Evolutionary conservation across 1,140 invertebrate species (phyloP).

Genomic region (Leucophenga varia): DNA sequence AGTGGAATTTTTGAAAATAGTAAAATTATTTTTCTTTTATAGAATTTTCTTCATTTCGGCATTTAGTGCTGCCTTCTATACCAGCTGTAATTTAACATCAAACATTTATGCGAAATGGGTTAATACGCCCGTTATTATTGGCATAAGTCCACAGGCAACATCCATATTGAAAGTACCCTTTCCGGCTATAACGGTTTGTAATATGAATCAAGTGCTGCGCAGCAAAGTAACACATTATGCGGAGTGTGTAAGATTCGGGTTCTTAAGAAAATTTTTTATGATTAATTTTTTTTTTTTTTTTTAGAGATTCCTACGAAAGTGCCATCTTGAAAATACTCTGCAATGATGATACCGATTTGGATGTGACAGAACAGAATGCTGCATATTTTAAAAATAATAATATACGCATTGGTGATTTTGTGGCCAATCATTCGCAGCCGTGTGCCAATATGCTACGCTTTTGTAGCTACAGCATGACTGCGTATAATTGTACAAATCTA

Average conservation of each 20-base stretch:
- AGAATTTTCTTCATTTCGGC: conserved; percentile 56
- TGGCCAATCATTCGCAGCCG: conserved; percentile 60
- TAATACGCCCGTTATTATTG: conserved; percentile 72
- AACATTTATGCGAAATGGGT: conserved; percentile 72
- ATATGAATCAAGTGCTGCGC: conserved; percentile 74
- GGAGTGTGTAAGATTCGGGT: conserved; percentile 29
- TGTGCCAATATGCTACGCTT: conserved; percentile 69
- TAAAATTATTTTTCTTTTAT: conserved; percentile 14
- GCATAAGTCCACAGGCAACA: conserved; percentile 66
- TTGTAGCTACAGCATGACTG: conserved; percentile 65
- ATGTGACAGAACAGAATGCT: conserved; percentile 9
- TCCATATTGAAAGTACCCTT: conserved; percentile 69
- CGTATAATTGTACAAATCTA: conserved; percentile 64
- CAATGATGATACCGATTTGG: conserved; percentile 7
- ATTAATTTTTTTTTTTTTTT: background rate
- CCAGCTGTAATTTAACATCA: conserved; percentile 68
- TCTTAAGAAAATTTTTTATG: background rate
- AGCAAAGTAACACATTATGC: conserved; percentile 43
- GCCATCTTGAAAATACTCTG: conserved; percentile 30
- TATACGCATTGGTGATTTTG: conserved; percentile 30
- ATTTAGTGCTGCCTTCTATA: conserved; percentile 65
- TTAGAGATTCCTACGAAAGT: conserved; percentile 26
- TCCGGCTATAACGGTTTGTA: conserved; percentile 78
- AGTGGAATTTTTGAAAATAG: background rate
- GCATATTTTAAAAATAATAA: conserved; percentile 25